A percentile compares a stretch with the other conserved stretches of the same genome.
These are phyloP conservation scores for Sclerurus mexicanus DNA, from an alignment of 2,113 vertebrate genomes.

Conservation along the genomic window DNA sequence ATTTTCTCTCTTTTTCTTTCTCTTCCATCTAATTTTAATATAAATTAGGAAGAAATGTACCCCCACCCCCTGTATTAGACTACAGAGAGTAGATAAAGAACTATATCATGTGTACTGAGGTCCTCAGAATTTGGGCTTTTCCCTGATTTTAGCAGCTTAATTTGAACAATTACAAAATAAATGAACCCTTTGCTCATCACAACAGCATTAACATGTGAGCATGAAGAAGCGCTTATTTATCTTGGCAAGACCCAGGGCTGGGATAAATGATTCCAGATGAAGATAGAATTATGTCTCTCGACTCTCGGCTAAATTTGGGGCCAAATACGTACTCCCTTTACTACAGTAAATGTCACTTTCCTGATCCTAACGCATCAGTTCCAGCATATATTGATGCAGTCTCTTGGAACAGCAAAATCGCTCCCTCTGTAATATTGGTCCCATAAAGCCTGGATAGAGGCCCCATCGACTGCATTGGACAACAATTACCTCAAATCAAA, in stretches of 20 bases:
- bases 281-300: constrained; percentile 1
- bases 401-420: constrained; percentile 25
- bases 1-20: constrained; percentile 29
- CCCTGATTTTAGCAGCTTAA: not conserved
- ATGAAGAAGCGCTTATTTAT: constrained; percentile 22
- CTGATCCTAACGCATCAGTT: constrained; percentile 17
- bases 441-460: constrained; percentile 28
- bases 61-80: not conserved
- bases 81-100: not conserved
- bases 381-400: constrained; percentile 37
- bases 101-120: not conserved
- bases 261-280: constrained; percentile 42
- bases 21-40: constrained; percentile 18
- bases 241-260: constrained; percentile 5
- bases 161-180: not conserved
- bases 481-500: constrained; percentile 52
- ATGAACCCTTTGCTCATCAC: constrained; percentile 12
- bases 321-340: not conserved
- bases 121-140: not conserved
- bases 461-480: not conserved
- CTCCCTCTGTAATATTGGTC: not conserved
- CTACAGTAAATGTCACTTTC: constrained; percentile 53
- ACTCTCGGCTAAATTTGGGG: constrained; percentile 33
- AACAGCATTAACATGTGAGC: not conserved
- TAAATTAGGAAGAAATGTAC: not conserved